phyloP scores from a whole-genome alignment of 2,888 invertebrate species.

The Drosophila lutescens region DNA sequence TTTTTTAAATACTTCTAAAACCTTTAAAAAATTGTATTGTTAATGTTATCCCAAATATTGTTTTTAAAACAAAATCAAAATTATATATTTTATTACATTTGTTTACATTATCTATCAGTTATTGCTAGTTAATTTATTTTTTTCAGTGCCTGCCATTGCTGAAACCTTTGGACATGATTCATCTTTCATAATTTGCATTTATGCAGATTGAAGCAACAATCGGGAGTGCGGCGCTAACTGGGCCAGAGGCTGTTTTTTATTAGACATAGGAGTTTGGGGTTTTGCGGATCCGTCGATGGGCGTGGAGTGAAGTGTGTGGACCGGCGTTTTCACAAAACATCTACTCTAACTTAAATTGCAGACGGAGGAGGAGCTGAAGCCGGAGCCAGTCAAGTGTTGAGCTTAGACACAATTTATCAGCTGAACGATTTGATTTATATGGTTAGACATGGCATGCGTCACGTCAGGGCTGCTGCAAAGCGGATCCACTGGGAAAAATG shows the following conservation, averaged over 20 bases:
- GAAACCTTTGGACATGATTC: slow-evolving; percentile 28
- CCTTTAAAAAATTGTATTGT: no score
- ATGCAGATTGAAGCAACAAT: slow-evolving; percentile 64
- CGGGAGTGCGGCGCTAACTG: slow-evolving; percentile 32
- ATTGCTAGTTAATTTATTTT: not conserved
- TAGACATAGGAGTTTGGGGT: not conserved
- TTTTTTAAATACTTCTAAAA: no score
- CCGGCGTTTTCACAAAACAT: slow-evolving; percentile 31
- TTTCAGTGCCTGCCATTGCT: not conserved
- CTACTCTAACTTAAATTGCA: slow-evolving; percentile 13
- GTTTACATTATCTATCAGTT: no score
- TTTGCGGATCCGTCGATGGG: slow-evolving; percentile 4
- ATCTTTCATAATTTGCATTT: slow-evolving; percentile 53
- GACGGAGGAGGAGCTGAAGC: slow-evolving; percentile 33
- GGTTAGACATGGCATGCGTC: slow-evolving; percentile 74
- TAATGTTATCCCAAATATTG: no score
- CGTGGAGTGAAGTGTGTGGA: slow-evolving; percentile 17
- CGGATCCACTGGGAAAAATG: slow-evolving; percentile 14
- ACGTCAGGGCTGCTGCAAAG: slow-evolving; percentile 47
- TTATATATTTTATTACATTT: no score
- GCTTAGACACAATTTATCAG: slow-evolving; percentile 76
- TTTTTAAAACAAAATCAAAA: no score
- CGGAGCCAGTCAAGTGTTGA: slow-evolving; percentile 75
- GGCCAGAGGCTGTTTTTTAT: slow-evolving; percentile 27
- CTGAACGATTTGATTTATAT: slow-evolving; percentile 79